Percentiles rank a stretch among this genome's conserved stretches.
phyloP scores from a whole-genome alignment of 1,140 invertebrate genomes.

The Atta colombica region DNA sequence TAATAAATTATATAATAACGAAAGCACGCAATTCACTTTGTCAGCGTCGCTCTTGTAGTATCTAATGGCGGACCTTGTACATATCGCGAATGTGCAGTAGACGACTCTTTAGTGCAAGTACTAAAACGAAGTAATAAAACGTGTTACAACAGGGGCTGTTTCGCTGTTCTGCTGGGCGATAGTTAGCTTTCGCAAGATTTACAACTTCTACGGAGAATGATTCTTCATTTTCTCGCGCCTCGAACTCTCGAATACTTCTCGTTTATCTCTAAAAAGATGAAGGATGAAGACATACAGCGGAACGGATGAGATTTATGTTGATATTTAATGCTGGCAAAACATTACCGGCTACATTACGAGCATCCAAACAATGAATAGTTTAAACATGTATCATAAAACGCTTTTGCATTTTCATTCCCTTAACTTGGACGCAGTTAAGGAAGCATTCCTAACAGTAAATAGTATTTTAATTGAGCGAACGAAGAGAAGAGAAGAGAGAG shows the following conservation, averaged over 20 bases:
- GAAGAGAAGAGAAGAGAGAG: neutral
- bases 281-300: conserved; percentile 41
- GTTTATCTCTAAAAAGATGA: conserved; percentile 38
- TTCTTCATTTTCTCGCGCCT: conserved; percentile 58
- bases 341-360: conserved; percentile 50
- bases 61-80: conserved; percentile 53
- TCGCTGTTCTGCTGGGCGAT: conserved; percentile 44
- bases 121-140: conserved; percentile 67
- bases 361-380: conserved; percentile 49
- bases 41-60: conserved; percentile 49
- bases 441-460: conserved; percentile 8
- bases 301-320: conserved; percentile 55
- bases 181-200: conserved; percentile 68
- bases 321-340: conserved; percentile 58
- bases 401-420: conserved; percentile 24
- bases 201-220: conserved; percentile 65
- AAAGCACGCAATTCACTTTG: conserved; percentile 31
- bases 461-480: neutral
- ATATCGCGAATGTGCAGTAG: conserved; percentile 39
- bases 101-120: conserved; percentile 28
- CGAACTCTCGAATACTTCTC: conserved; percentile 56
- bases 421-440: conserved; percentile 14
- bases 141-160: conserved; percentile 44
- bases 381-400: conserved; percentile 45
- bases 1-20: conserved; percentile 40